Evolutionary conservation across 2,113 vertebrate genomes (phyloP).

Genomic region (Brienomyrus longianalis): DNA sequence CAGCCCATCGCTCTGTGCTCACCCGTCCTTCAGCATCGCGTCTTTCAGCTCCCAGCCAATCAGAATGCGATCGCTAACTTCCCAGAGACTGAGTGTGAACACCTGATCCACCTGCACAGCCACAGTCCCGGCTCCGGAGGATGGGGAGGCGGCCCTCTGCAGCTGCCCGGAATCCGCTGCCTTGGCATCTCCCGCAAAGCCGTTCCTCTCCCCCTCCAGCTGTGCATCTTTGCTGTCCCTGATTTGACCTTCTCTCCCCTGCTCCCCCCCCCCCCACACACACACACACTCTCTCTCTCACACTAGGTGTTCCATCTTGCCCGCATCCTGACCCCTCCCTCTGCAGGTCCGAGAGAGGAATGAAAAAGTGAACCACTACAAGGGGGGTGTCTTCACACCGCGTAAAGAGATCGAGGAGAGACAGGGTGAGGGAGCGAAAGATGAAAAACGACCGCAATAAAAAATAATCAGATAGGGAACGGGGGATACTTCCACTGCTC

Average conservation of each 20-base stretch:
- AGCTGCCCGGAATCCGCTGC: neutral
- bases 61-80: constrained; percentile 52
- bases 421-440: constrained; percentile 23
- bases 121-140: neutral
- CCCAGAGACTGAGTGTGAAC: constrained; percentile 26
- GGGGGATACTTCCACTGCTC: constrained; percentile 59
- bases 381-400: neutral
- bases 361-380: constrained; percentile 12
- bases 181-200: neutral
- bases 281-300: too few species aligned
- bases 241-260: constrained; percentile 37
- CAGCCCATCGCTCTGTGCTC: constrained; percentile 33
- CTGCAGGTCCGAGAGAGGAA: constrained; percentile 9
- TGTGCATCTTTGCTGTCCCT: neutral
- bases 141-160: neutral
- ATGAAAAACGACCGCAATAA: constrained; percentile 45
- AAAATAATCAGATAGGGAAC: constrained; percentile 51
- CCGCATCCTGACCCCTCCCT: constrained; percentile 24
- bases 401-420: constrained; percentile 9
- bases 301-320: constrained; percentile 5
- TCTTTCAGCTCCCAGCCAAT: constrained; percentile 43
- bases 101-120: constrained; percentile 33
- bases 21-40: constrained; percentile 32
- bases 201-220: neutral
- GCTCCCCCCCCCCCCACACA: constrained; percentile 10